phyloP scores from a whole-genome alignment of 2,888 invertebrate species.

The Buathra laborator region DNA sequence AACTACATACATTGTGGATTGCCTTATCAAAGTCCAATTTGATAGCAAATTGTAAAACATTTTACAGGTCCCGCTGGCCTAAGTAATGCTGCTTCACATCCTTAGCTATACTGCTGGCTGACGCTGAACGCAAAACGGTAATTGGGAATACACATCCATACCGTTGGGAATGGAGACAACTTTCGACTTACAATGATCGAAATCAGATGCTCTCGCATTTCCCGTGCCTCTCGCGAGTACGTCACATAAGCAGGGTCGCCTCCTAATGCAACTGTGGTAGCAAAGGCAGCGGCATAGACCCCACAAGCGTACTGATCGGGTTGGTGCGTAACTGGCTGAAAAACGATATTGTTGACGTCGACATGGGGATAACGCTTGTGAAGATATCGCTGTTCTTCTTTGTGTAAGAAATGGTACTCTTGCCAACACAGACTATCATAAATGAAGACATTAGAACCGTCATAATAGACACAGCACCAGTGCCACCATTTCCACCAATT shows the following conservation, averaged over 20 bases:
- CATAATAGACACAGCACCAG: constrained; percentile 56
- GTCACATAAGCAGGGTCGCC: constrained; percentile 22
- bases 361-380: constrained; percentile 31
- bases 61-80: background rate
- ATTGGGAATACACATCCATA: background rate
- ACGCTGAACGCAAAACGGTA: background rate
- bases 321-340: constrained; percentile 27
- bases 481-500: constrained; percentile 53
- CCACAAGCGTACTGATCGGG: constrained; percentile 50
- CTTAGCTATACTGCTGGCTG: background rate
- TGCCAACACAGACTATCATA: constrained; percentile 43
- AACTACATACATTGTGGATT: no score
- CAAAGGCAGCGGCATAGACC: constrained; percentile 56
- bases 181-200: constrained; percentile 12
- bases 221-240: constrained; percentile 24
- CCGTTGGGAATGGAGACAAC: constrained; percentile 12
- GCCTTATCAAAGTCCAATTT: no score
- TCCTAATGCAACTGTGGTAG: constrained; percentile 53
- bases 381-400: constrained; percentile 38
- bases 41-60: background rate
- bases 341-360: background rate
- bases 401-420: constrained; percentile 18
- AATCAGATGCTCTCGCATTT: constrained; percentile 37
- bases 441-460: constrained; percentile 8
- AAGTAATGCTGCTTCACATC: background rate